Evolutionary conservation across 2,113 vertebrate genomes (phyloP).

Genomic region (Rhinichthys klamathensis): DNA sequence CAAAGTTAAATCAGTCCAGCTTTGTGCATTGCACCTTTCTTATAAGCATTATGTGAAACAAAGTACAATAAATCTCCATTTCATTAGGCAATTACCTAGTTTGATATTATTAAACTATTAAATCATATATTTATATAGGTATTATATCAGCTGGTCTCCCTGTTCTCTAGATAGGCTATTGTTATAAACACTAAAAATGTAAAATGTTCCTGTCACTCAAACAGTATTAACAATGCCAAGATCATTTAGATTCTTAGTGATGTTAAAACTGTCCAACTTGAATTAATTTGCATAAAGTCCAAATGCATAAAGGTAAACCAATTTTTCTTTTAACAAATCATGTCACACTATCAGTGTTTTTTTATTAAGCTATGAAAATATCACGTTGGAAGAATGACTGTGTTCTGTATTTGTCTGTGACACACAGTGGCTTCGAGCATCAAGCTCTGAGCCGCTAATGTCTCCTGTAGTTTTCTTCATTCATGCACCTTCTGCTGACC

Average conservation of each 20-base stretch:
- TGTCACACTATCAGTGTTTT: neutral
- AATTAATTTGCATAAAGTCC: no score
- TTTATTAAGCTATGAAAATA: neutral
- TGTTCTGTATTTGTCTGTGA: neutral
- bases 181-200: neutral
- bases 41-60: neutral
- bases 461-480: neutral
- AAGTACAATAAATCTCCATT: neutral
- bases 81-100: neutral
- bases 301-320: neutral
- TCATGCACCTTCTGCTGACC: slow-evolving; percentile 5
- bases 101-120: no score
- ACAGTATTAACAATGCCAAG: neutral
- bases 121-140: no score
- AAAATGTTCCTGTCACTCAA: neutral
- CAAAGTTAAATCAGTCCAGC: neutral
- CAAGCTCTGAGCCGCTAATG: neutral
- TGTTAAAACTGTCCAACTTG: neutral
- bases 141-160: neutral
- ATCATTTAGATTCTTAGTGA: neutral
- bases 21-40: neutral
- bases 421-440: neutral
- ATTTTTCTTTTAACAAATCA: neutral
- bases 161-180: neutral
- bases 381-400: neutral